A percentile compares a stretch with the other conserved stretches of the same genome.
Conservation (phyloP, 2,113 vertebrate genomes). For the Semnornis frantzii region DNA sequence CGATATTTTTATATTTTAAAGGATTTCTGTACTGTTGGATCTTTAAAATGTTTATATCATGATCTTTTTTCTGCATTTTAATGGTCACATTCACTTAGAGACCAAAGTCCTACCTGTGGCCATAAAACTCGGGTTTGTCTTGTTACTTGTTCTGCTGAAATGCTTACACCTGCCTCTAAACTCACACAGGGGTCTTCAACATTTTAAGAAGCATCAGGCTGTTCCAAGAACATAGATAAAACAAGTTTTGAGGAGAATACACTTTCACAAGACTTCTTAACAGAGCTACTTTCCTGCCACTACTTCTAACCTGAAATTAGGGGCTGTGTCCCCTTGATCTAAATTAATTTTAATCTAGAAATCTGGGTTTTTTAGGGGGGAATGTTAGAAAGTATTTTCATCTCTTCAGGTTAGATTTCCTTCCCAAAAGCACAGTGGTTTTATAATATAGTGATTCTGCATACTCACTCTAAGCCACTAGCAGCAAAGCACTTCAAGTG, state of each 20-base stretch:
- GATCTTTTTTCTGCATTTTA: background rate
- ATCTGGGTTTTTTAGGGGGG: background rate
- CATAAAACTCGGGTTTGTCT: background rate
- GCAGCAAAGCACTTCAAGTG: conserved; percentile 98
- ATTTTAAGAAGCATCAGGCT: background rate
- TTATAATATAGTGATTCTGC: background rate
- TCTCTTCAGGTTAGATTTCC: background rate
- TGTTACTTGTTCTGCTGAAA: background rate
- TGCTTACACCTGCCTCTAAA: background rate
- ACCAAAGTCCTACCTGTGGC: background rate
- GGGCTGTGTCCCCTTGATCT: background rate
- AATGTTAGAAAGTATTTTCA: background rate
- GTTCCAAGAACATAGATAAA: background rate
- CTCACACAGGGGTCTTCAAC: background rate
- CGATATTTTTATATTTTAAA: background rate
- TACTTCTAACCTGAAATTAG: background rate
- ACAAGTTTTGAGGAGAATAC: background rate
- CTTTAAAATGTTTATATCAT: background rate
- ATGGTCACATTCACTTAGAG: background rate
- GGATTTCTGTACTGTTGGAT: background rate
- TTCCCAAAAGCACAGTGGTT: background rate
- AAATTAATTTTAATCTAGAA: background rate
- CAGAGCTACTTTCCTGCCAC: background rate
- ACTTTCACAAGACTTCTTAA: background rate
- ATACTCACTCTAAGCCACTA: conserved; percentile 90